A percentile compares a stretch with the other conserved stretches of the same genome.
Conservation (phyloP, 2,797 vertebrate species). For the Ciconia nigra region DNA sequence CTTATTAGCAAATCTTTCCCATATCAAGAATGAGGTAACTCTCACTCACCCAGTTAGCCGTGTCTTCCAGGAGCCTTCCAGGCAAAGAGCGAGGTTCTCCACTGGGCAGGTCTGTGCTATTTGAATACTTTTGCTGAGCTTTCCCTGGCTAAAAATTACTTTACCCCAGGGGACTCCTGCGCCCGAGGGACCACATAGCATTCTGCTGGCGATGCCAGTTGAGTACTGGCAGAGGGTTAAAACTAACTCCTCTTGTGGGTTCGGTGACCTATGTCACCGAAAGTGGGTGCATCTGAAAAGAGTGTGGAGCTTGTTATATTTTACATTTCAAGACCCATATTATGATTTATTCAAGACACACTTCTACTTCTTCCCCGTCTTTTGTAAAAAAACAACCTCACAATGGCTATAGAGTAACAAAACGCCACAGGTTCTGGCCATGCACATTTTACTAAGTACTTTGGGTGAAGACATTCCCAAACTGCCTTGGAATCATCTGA, state of each 20-base stretch:
- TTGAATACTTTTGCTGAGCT: slow-evolving; percentile 31
- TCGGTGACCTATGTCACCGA: background rate
- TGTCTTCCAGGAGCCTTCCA: slow-evolving; percentile 22
- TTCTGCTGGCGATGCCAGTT: background rate
- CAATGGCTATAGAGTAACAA: background rate
- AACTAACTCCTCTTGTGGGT: background rate
- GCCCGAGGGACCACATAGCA: background rate
- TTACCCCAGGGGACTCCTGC: background rate
- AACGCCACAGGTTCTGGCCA: background rate
- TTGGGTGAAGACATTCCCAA: background rate
- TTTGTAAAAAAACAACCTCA: background rate
- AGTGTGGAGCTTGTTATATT: background rate
- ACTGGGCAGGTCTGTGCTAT: background rate
- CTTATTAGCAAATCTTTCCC: slow-evolving; percentile 9
- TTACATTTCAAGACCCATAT: background rate
- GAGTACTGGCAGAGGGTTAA: background rate
- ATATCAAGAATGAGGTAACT: slow-evolving; percentile 19
- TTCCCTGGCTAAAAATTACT: slow-evolving; percentile 23
- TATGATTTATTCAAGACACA: background rate
- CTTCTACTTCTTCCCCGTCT: background rate
- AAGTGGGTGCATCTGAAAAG: background rate
- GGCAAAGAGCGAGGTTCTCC: background rate
- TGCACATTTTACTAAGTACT: background rate
- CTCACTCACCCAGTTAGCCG: slow-evolving; percentile 13
- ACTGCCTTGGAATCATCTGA: background rate